These are phyloP conservation scores for Manis crassicaudata DNA, from an alignment of 2,797 vertebrate genomes.

Conservation along the genomic window DNA sequence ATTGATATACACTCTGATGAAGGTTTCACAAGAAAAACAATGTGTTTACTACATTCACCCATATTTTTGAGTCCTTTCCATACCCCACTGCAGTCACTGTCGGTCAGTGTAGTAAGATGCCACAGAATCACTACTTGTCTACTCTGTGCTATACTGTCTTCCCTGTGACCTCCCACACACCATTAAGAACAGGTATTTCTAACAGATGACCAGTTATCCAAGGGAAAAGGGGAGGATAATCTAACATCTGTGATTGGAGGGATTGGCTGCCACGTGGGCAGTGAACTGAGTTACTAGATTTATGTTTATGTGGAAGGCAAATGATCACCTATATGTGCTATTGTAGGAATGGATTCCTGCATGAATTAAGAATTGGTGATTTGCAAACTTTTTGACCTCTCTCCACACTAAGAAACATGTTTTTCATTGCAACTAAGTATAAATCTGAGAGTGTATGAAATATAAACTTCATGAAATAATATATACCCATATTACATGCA, in stretches of 20 bases:
- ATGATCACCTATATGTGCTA: not conserved
- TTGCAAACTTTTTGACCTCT: conserved; percentile 7
- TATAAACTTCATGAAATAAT: not conserved
- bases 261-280: not conserved
- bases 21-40: too few species aligned
- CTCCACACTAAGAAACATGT: not conserved
- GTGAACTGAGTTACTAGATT: not conserved
- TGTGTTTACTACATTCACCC: too few species aligned
- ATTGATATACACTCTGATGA: too few species aligned
- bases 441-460: not conserved
- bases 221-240: not conserved
- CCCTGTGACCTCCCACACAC: too few species aligned
- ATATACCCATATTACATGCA: not conserved
- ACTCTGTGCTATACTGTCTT: too few species aligned
- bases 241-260: not conserved
- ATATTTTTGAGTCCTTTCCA: too few species aligned
- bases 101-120: too few species aligned
- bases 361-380: not conserved
- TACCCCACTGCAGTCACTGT: too few species aligned
- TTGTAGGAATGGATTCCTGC: not conserved
- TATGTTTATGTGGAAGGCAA: not conserved
- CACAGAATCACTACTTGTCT: too few species aligned
- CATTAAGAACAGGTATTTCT: not conserved
- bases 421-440: not conserved
- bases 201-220: not conserved